Percentiles rank a stretch among this genome's conserved stretches.
Evolutionary conservation across 2,888 invertebrate genomes (phyloP).

Genomic region (Drymonia ruficornis): DNA sequence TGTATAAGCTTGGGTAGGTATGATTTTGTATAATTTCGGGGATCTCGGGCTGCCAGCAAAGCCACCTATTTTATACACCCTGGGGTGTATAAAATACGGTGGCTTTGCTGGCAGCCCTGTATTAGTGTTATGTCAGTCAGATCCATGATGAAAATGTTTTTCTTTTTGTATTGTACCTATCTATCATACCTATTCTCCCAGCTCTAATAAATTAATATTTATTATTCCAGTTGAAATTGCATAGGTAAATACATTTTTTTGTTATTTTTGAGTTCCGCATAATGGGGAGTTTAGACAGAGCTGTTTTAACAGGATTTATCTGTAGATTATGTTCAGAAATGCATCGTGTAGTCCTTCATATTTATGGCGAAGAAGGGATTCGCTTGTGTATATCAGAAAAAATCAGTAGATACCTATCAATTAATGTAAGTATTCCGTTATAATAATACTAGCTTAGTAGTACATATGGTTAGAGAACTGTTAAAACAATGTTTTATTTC

Average conservation of each 20-base stretch:
- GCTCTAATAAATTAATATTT: no score
- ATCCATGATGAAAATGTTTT: no score
- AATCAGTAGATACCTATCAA: slow-evolving; percentile 92
- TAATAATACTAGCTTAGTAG: not conserved
- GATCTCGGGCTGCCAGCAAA: no score
- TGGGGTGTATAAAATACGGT: no score
- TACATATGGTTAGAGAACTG: not conserved
- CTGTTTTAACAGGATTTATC: slow-evolving; percentile 92
- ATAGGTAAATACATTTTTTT: not conserved
- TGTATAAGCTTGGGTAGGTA: no score
- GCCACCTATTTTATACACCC: no score
- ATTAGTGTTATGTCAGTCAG: no score
- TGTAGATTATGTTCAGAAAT: slow-evolving; percentile 94
- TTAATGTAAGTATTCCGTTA: slow-evolving; percentile 86
- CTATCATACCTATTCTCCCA: not conserved
- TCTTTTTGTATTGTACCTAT: no score
- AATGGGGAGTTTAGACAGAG: slow-evolving; percentile 94
- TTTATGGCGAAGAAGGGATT: slow-evolving; percentile 92
- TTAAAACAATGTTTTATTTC: not conserved
- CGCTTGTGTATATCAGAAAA: slow-evolving; percentile 90
- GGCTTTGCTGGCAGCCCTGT: no score
- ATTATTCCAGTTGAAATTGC: not conserved
- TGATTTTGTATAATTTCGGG: no score
- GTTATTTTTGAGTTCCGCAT: slow-evolving; percentile 24
- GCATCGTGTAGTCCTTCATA: slow-evolving; percentile 93